A percentile compares a stretch with the other conserved stretches of the same genome.
Conservation (phyloP, 2,888 invertebrate species). For the Synergus laeviventris region DNA sequence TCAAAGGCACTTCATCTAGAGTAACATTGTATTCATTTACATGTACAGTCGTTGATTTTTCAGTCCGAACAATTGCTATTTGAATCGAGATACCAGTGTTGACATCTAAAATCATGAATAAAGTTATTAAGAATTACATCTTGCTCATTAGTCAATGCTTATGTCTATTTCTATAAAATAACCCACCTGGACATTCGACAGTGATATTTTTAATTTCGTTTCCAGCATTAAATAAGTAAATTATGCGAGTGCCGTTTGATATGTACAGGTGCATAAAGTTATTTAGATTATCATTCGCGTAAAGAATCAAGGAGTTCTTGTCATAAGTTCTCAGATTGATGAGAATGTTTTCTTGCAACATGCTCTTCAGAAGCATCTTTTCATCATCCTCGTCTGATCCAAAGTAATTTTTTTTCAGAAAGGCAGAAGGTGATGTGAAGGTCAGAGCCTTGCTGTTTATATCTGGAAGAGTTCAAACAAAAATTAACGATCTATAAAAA, state of each 20-base stretch:
- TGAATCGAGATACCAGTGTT: constrained; percentile 91
- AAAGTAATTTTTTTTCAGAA: constrained; percentile 88
- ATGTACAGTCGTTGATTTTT: constrained; percentile 85
- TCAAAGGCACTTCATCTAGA: constrained; percentile 82
- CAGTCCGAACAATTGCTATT: constrained; percentile 88
- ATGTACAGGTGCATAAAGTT: constrained; percentile 95
- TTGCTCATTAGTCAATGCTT: background rate
- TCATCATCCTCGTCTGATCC: constrained; percentile 80
- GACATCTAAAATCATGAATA: constrained; percentile 77
- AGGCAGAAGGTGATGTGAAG: constrained; percentile 88
- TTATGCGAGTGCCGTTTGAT: constrained; percentile 86
- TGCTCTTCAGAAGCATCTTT: constrained; percentile 81
- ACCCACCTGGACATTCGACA: constrained; percentile 81
- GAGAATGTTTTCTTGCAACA: constrained; percentile 88
- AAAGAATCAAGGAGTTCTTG: constrained; percentile 87
- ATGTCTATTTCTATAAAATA: background rate
- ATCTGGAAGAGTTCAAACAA: constrained; percentile 78
- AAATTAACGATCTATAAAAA: background rate
- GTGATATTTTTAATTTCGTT: constrained; percentile 88
- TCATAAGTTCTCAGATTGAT: constrained; percentile 94
- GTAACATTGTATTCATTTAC: constrained; percentile 88
- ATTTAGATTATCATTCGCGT: constrained; percentile 94
- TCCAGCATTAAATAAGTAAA: constrained; percentile 90
- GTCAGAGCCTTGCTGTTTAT: constrained; percentile 93
- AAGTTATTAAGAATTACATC: constrained; percentile 8